Evolutionary conservation across 1,140 invertebrate species (phyloP).

Genomic region (Odontomachus brunneus): DNA sequence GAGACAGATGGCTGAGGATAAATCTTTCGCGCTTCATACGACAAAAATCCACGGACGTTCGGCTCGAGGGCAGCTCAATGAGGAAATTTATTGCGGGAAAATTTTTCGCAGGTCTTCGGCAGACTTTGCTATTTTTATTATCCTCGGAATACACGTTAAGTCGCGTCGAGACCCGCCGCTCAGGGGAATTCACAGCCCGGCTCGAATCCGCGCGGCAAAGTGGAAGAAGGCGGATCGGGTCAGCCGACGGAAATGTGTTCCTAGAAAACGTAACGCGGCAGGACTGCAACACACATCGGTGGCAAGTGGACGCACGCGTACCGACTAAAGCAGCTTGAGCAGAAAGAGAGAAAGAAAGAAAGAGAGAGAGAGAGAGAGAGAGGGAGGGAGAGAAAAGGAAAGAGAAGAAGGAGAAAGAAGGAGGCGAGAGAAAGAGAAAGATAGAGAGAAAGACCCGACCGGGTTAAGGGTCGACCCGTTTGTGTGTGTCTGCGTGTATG

Average conservation of each 20-base stretch:
- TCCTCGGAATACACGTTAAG: neutral
- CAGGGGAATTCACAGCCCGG: constrained; percentile 7
- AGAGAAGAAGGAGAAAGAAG: no score
- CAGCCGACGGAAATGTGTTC: constrained; percentile 24
- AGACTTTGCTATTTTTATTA: no score
- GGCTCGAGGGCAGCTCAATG: no score
- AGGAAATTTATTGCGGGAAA: no score
- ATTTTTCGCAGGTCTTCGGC: no score
- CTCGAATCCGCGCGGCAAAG: constrained; percentile 16
- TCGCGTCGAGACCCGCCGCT: neutral
- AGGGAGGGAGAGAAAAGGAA: no score
- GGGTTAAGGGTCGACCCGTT: constrained; percentile 56
- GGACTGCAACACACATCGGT: constrained; percentile 32
- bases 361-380: no score
- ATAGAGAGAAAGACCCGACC: neutral
- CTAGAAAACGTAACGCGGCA: constrained; percentile 34
- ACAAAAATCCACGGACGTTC: no score
- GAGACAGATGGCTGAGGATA: no score
- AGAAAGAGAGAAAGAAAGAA: no score
- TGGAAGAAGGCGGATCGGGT: constrained; percentile 18
- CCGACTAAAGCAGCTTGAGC: constrained; percentile 7
- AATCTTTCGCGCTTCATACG: no score
- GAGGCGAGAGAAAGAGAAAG: no score
- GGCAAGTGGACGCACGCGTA: constrained; percentile 56
- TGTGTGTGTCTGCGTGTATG: constrained; percentile 12